Percentiles rank a stretch among this genome's conserved stretches.
These are phyloP conservation scores for Acridotheres tristis DNA, from an alignment of 2,797 vertebrate species.

Conservation along the genomic window DNA sequence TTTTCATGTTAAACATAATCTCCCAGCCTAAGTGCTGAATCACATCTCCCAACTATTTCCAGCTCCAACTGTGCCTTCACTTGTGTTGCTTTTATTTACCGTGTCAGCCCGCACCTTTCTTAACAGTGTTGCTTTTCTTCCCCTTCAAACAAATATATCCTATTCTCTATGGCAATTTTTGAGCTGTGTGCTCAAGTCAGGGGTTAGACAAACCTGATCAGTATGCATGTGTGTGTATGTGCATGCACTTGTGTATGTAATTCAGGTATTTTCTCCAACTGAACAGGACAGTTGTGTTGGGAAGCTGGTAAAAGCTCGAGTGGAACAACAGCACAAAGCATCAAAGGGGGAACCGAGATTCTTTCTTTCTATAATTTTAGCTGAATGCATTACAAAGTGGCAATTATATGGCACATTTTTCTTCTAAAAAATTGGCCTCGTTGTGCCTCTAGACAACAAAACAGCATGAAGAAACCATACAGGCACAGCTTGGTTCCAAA, in stretches of 20 bases:
- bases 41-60: constrained; percentile 19
- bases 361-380: constrained; percentile 55
- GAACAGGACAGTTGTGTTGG: not conserved
- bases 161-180: constrained; percentile 52
- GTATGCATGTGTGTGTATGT: not conserved
- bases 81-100: constrained; percentile 48
- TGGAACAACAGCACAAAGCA: constrained; percentile 45
- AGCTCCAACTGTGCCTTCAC: constrained; percentile 26
- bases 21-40: constrained; percentile 24
- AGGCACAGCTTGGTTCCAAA: constrained; percentile 69
- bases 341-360: constrained; percentile 1
- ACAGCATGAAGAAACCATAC: constrained; percentile 62
- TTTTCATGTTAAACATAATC: constrained; percentile 15
- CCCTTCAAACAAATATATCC: constrained; percentile 28
- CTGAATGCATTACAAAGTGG: constrained; percentile 61
- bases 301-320: constrained; percentile 24
- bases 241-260: constrained; percentile 25
- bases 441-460: constrained; percentile 69
- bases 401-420: constrained; percentile 71
- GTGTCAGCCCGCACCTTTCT: not conserved
- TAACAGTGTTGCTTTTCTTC: constrained; percentile 45
- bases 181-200: constrained; percentile 46
- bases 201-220: constrained; percentile 59
- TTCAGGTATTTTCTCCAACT: constrained; percentile 61
- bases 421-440: constrained; percentile 62